phyloP scores from a whole-genome alignment of 2,113 vertebrate species.

The Myotis davidii region DNA sequence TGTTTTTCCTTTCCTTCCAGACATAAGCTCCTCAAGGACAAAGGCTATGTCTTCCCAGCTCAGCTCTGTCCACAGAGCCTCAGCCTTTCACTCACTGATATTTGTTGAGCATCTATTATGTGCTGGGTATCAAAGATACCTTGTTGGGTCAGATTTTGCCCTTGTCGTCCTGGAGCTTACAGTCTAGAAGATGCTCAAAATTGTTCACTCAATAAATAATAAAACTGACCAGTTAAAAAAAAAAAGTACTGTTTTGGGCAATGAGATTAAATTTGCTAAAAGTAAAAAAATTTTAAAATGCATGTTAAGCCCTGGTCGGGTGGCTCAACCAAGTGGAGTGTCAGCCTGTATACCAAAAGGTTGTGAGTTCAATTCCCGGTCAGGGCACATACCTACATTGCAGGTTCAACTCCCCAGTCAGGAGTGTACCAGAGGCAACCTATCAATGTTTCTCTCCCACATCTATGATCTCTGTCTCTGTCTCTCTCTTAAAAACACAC shows the following conservation, averaged over 20 bases:
- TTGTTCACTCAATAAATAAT: background rate
- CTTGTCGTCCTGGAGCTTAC: background rate
- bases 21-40: background rate
- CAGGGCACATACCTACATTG: background rate
- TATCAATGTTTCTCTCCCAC: background rate
- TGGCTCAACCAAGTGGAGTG: background rate
- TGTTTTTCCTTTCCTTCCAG: background rate
- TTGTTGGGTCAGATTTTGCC: background rate
- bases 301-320: background rate
- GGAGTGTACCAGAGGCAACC: background rate
- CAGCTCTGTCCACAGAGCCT: background rate
- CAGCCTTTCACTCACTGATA: background rate
- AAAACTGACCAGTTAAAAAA: background rate
- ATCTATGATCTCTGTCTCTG: background rate
- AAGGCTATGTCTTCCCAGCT: background rate
- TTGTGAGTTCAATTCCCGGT: background rate
- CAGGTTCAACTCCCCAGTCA: no score
- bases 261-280: background rate
- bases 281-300: background rate
- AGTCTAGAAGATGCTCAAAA: background rate
- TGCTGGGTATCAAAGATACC: background rate
- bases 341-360: background rate
- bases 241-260: background rate
- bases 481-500: no score
- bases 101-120: background rate